Evolutionary conservation across 2,797 vertebrate genomes (phyloP).

Genomic region (Naso thynnoides): DNA sequence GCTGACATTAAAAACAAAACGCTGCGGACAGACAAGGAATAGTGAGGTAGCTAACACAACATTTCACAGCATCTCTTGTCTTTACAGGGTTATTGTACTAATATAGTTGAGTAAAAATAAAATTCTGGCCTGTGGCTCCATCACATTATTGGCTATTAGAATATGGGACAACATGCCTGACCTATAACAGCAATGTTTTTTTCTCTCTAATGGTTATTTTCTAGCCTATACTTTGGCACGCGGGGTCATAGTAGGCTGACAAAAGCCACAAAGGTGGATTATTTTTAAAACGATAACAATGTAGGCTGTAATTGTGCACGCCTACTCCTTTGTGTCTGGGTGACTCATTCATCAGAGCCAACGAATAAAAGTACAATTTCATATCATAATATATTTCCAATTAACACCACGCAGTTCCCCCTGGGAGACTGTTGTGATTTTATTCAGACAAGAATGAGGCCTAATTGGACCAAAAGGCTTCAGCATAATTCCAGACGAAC

Average conservation of each 20-base stretch:
- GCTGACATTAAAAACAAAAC: neutral
- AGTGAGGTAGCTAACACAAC: neutral
- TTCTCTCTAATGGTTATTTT: constrained; percentile 3
- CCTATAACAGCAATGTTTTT: neutral
- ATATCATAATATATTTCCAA: constrained; percentile 9
- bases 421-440: constrained; percentile 18
- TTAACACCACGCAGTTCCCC: constrained; percentile 17
- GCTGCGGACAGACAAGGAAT: neutral
- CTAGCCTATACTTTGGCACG: neutral
- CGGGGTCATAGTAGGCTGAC: neutral
- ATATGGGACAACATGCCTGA: neutral
- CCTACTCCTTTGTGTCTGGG: constrained; percentile 4
- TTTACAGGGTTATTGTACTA: neutral
- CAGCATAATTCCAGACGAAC: constrained; percentile 17
- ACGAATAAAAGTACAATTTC: constrained; percentile 4
- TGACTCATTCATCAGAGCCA: neutral
- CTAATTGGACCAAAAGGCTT: constrained; percentile 28
- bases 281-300: neutral
- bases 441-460: constrained; percentile 31
- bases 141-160: neutral
- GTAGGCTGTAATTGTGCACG: neutral
- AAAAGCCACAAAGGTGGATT: neutral
- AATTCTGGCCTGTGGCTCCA: neutral
- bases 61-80: neutral
- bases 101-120: neutral